Base-by-base conservation (phyloP, 2,888 invertebrate genomes). In the Drosophila limbata region DNA sequence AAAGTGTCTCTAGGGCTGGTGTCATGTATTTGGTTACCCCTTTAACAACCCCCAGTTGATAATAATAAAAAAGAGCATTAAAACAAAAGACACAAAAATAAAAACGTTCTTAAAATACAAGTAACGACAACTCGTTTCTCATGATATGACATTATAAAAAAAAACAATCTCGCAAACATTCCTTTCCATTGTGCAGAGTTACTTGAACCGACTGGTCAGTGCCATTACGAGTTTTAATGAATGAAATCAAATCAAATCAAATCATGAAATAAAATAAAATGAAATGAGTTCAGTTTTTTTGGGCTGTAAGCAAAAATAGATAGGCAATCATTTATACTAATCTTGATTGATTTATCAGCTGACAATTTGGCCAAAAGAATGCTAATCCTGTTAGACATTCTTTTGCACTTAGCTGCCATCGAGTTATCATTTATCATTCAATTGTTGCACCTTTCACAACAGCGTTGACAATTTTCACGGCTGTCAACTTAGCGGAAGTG, bases 401-500 rank as follows among this genome's bases (percentile, higher is more conserved):
- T 89, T 85, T 87, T 69, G 80, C 85, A 84, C 89, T 89, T 82
- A 73, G 72, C 65, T 67, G 72, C 71, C 71, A 68, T 45, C 28
- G 8, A 44, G 35, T 52, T 65, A 60, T 60, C 66, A 84, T 86
- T 87, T 78, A 86, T 86, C 88, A 84, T 77, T 76, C 75, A 45
- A 80, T 85, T 89, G 89, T 88, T 71, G 75, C 64, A 59, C 69
- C 79, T 77, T 79, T 76, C 76, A 85, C 86, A 84, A 73, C 84
- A 83, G 62, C 79, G 69, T 76, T 74, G 77, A 83, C 88, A 89
- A 80, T 83, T 84, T 85, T 84, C 79, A 90, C 85, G 81, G 75
- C 77, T 91, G 90, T 88, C 88, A 85, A 84, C 82, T 88, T 90
- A 83, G 89, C 90, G 90, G 90, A 90, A 90, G 90, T 89, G 79